Base-by-base conservation (phyloP, 2,888 invertebrate genomes). In the Thera obeliscata region DNA sequence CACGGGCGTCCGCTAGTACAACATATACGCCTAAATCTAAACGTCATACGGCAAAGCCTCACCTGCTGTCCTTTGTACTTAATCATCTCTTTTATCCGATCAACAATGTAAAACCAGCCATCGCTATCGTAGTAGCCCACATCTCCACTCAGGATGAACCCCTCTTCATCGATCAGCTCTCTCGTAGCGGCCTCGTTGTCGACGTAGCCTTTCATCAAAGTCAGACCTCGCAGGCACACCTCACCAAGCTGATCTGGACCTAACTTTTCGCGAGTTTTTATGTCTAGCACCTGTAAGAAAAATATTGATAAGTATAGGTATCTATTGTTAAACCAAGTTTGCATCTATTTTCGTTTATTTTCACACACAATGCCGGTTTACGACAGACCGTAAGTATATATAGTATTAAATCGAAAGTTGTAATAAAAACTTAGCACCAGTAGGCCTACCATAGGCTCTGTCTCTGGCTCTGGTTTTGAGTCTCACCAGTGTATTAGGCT, bases 61-160 rank as follows among this genome's bases (percentile, higher is more conserved):
- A 95, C 95, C 94, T 96, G 95, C 56, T 74, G 60, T 9, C 88
- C 87, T 63, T 89, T 89, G 67, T 89, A 89, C 70, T 89, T 89
- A 59, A 89, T 88, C 3, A 89, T 78, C 70, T 89, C 89, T 67
- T 89, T 89, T 6, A 89, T 71, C 8, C 89, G 74, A 64, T 88
- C 89, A 49, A 87, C 84, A n/a, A 89, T 83, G 70, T 85, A 89
- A 76, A 89, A 82, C 70, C 79, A 85, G 2, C 87, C 87, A 33
- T 88, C 87, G 46, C 76, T 66, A 66, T 89, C 89, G 60, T 86
- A 89, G 75, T 85, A 87, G 0, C 89, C 89, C 48, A 89, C 83
- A 73, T 89, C 89, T 5, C 89, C 89, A 7, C 86, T 87, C 74
- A 83, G 87, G 48, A 89, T 71, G 68, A 74, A 89, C 2, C 87